Evolutionary conservation across 2,113 vertebrate species (phyloP), one percentile per base, ranked within the genome.

Genomic region (Ctenomys sociabilis): DNA sequence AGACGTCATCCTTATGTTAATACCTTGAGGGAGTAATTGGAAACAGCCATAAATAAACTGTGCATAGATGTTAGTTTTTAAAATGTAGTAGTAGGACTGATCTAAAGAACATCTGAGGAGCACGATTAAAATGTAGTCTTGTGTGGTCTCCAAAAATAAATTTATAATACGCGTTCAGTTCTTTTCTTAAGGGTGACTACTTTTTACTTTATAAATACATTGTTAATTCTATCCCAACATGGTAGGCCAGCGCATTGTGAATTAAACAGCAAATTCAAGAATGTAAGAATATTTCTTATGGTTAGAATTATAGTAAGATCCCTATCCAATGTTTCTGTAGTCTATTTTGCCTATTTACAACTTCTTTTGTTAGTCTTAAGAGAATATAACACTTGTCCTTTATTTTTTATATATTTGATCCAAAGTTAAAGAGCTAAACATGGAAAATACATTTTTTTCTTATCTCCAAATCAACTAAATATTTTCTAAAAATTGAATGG

Each of bases 71-170:
- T 87, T 88, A 90, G 64, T 59, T 77, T 94, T 96, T 17, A 85
- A 93, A 95, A 68, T 72, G 26, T 77, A 92, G 63, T 37, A 32
- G 78, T 64, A 40, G 45, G 88, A 66, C 45, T 90, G 61, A 95
- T 94, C 85, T 96, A 93, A 97, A 97, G 91, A 94, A 72, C 95
- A 92, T 85, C 35, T 82, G 91, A 97, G 49, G 16, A 95, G 5
- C 68, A 73, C 81, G 91, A 87, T 90, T 90, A 90, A 90, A 93
- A 90, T 82, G 37, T 80, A 78, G 45, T 87, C 80, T 70, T 93
- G 75, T 96, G 80, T 96, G 86, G 88, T 97, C 96, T 96, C 80
- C 70, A 96, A 83, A 93, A 94, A 93, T 78, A 94, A 93, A 97
- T 84, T 85, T 49, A 85, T 93, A 75, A 70, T 24, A 83, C 81